Conservation (phyloP, 2,113 vertebrate genomes). For the Myotis yumanensis region DNA sequence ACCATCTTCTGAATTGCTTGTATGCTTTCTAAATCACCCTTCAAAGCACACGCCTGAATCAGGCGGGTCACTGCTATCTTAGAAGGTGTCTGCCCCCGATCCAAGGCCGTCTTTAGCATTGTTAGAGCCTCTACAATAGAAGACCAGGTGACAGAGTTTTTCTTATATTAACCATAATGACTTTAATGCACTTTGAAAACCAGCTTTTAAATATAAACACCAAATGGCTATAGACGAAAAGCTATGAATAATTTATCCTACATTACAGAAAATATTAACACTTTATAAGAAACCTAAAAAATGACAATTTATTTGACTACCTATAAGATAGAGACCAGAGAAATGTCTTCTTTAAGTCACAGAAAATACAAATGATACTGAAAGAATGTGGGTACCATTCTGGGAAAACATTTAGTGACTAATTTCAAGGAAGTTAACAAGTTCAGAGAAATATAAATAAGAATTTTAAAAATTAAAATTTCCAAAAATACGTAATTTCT, state of each 20-base stretch:
- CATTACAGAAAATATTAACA: conserved; percentile 55
- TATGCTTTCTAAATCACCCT: conserved; percentile 86
- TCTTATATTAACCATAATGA: neutral
- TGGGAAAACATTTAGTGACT: neutral
- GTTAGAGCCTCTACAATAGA: conserved; percentile 85
- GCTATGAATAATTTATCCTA: conserved; percentile 42
- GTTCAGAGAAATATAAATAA: neutral
- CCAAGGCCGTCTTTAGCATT: conserved; percentile 82
- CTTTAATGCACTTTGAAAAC: conserved; percentile 45
- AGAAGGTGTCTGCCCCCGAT: conserved; percentile 80
- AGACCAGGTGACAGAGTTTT: neutral
- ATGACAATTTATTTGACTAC: neutral
- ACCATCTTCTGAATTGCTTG: conserved; percentile 84
- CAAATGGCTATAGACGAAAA: conserved; percentile 29
- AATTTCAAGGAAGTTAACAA: conserved; percentile 11
- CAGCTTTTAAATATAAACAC: conserved; percentile 28
- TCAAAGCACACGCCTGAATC: conserved; percentile 83
- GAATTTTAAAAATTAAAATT: conserved; percentile 13
- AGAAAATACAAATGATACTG: neutral
- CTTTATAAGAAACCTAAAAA: conserved; percentile 43
- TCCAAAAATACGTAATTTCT: neutral
- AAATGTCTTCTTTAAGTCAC: neutral
- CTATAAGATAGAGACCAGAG: neutral
- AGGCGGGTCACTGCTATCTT: conserved; percentile 81
- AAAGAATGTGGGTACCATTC: neutral